Evolutionary conservation across 1,140 invertebrate genomes (phyloP), one percentile per base, ranked within the genome.

Genomic region (Drosophila paulistorum): DNA sequence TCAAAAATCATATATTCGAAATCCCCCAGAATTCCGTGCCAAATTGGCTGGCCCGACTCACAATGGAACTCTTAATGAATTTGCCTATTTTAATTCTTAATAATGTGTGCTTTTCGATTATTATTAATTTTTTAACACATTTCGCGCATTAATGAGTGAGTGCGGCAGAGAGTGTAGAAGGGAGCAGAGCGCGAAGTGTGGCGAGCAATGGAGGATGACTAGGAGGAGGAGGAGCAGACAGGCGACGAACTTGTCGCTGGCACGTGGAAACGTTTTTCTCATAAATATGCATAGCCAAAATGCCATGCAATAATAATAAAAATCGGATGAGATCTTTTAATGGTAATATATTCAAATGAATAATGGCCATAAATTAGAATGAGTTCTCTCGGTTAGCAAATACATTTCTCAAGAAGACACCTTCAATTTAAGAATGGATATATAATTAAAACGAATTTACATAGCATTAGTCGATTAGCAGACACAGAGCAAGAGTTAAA

Each of bases 91-190:
- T 71, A 79, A 86, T 85, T 82, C 77, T 71, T 45, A 5, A 39
- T 9, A 13, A 6, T 45, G n/a, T 45, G 42, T 45, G 42, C 14
- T 7, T 17, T 45, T 45, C 7, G 17, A 51, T 51, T 79, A 77
- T 86, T 69, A 83, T 87, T 87, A 82, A 86, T 87, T 87, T 60
- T 76, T 69, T 79, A 87, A 79, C 82, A 86, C 83, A 86, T 87
- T 77, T 87, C 67, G 71, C 65, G 71, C 79, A 74, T 82, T 78
- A 81, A 66, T 75, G 59, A 75, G 67, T 55, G 59, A 67, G 58
- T 66, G 66, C 26, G 48, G 42, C 26, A 75, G 35, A 66, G 35
- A 39, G 30, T 30, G 30, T 30, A 13, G 42, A 45, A 17, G 4
- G 42, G 23, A 3, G 9, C 4, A 9, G n/a, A 14, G 14, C 7